Evolutionary conservation across 2,797 vertebrate genomes (phyloP).

Genomic region (Pangasius krempfi): DNA sequence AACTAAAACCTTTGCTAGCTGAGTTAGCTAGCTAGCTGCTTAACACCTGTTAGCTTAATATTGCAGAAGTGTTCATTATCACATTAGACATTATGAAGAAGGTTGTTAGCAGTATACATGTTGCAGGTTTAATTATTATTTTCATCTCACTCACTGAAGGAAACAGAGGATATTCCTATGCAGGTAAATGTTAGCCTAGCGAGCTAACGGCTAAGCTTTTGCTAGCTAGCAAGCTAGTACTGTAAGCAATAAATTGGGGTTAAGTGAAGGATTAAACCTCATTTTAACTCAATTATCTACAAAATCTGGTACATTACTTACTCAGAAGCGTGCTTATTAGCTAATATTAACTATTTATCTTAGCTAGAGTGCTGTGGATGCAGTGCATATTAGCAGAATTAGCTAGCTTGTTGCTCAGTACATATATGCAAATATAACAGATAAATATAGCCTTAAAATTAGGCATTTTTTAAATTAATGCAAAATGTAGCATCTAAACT

Average conservation of each 20-base stretch:
- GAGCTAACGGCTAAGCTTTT: background rate
- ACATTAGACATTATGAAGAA: conserved; percentile 28
- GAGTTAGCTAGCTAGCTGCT: conserved; percentile 2
- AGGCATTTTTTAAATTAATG: background rate
- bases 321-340: no score
- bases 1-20: conserved; percentile 44
- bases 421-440: background rate
- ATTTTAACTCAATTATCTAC: background rate
- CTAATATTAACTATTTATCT: background rate
- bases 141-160: conserved; percentile 31
- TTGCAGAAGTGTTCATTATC: no score
- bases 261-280: background rate
- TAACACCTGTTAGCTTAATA: background rate
- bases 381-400: no score
- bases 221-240: background rate
- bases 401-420: background rate
- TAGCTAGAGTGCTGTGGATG: background rate
- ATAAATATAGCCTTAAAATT: background rate
- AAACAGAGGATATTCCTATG: conserved; percentile 45
- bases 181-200: conserved; percentile 53
- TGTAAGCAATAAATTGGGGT: background rate
- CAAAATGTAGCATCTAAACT: background rate
- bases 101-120: background rate
- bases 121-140: conserved; percentile 10
- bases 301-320: background rate